Base-by-base conservation (phyloP, 2,888 invertebrate species). In the Troglohyphantes excavatus region DNA sequence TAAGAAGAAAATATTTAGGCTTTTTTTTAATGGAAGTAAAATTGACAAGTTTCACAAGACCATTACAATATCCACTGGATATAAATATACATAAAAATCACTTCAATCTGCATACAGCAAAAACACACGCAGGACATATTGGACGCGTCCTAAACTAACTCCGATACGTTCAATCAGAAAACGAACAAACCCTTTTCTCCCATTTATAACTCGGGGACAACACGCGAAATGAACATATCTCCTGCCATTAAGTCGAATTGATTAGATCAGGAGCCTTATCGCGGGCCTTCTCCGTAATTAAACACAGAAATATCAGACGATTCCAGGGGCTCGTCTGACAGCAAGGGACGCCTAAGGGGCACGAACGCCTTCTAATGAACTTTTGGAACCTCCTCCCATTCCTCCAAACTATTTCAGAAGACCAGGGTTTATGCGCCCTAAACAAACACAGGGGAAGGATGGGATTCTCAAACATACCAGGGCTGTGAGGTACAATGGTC, bases 361-460 rank as follows among this genome's bases (percentile, higher is more conserved):
- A 78, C 68, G 78, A 86, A 86, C 85, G 85, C 76, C 76, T 78
- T 78, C 85, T 86, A 86, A 86, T 86, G 85, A 86, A 86, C 85
- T 86, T 86, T 53, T 68, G 39, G 68, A 86, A 76, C 73, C 75
- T 70, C 70, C 75, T n/a, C n/a, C n/a, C n/a, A n/a, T n/a, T n/a
- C 53, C 53, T 2, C 53, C 13, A n/a, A 53, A 70, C 76, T 70
- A 75, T 75, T 84, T 53, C 84, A 46, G 76, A 67, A 67, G 85
- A 70, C 76, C 61, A 26, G 68, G 84, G 65, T 84, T 53, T 75
- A 83, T 63, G 75, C 53, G 75, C 29, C 85, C 76, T 78, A 78
- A 86, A 78, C 78, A 86, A 86, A 86, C 78, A 86, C 76, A 17
- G 23, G 70, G 75, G 70, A 29, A 46, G 67, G 67, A 79, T 67